Conservation (phyloP, 2,797 vertebrate species). For the Schizopygopsis pylzovi region DNA sequence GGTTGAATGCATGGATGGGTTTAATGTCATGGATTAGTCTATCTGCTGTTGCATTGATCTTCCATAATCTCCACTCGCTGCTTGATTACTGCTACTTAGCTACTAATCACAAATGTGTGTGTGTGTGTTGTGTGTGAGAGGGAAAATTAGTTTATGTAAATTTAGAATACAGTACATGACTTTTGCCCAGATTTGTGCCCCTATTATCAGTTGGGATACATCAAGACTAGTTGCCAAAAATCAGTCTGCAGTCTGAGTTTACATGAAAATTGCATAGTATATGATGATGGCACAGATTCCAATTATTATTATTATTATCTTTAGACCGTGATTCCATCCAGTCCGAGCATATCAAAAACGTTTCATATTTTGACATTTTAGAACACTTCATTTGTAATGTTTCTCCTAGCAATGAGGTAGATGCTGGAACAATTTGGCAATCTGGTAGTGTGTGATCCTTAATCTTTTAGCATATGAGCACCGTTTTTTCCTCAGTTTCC, state of each 20-base stretch:
- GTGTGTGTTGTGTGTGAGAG: conserved; percentile 14
- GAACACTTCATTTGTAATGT: background rate
- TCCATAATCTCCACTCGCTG: background rate
- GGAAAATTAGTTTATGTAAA: background rate
- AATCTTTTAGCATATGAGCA: too few relatives aligned
- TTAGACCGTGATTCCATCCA: background rate
- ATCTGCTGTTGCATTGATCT: conserved; percentile 32
- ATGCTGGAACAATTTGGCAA: background rate
- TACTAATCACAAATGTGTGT: background rate
- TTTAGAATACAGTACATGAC: background rate
- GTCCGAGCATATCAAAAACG: background rate
- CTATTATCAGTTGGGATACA: background rate
- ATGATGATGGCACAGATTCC: background rate
- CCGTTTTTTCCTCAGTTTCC: too few relatives aligned
- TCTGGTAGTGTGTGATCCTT: background rate
- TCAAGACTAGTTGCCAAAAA: background rate
- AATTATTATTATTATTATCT: background rate
- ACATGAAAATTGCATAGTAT: background rate
- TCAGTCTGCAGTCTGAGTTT: background rate
- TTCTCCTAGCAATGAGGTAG: background rate
- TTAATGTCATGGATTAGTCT: conserved; percentile 23
- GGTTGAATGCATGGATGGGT: conserved; percentile 13
- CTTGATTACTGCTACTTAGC: conserved; percentile 27
- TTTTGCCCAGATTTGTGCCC: background rate
- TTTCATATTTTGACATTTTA: background rate